These are phyloP conservation scores for Merluccius polli DNA, from an alignment of 2,797 vertebrate species.

Conservation along the genomic window DNA sequence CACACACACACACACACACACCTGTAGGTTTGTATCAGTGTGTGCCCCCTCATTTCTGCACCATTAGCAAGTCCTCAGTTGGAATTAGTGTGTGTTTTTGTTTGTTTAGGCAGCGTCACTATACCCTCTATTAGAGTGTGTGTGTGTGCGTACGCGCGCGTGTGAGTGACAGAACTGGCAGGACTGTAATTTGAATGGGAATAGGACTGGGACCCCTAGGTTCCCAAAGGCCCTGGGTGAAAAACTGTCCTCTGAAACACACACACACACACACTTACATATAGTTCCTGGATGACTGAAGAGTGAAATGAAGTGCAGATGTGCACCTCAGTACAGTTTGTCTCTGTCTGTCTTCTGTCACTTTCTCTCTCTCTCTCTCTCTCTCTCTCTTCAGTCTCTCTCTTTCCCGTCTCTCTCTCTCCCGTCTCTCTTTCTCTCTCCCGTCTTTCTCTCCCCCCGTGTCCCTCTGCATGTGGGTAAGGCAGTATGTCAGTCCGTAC, in stretches of 20 bases:
- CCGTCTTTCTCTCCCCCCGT: no score
- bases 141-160: slow-evolving; percentile 7
- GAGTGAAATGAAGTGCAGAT: slow-evolving; percentile 47
- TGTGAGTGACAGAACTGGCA: slow-evolving; percentile 30
- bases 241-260: slow-evolving; percentile 50
- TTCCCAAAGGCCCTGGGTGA: slow-evolving; percentile 40
- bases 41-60: background rate
- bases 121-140: slow-evolving; percentile 3
- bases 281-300: slow-evolving; percentile 32
- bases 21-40: background rate
- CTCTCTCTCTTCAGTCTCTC: background rate
- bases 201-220: slow-evolving; percentile 44
- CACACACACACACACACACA: slow-evolving; percentile 1
- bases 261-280: slow-evolving; percentile 15
- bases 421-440: no score
- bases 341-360: background rate
- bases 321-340: no score
- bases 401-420: no score
- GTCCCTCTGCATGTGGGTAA: background rate
- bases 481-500: background rate
- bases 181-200: slow-evolving; percentile 61
- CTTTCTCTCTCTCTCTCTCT: background rate
- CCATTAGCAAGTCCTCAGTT: slow-evolving; percentile 14
- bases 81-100: slow-evolving; percentile 11
- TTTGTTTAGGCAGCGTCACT: background rate